These are phyloP conservation scores for Eupithecia subumbrata DNA, from an alignment of 2,888 invertebrate species.

Conservation along the genomic window DNA sequence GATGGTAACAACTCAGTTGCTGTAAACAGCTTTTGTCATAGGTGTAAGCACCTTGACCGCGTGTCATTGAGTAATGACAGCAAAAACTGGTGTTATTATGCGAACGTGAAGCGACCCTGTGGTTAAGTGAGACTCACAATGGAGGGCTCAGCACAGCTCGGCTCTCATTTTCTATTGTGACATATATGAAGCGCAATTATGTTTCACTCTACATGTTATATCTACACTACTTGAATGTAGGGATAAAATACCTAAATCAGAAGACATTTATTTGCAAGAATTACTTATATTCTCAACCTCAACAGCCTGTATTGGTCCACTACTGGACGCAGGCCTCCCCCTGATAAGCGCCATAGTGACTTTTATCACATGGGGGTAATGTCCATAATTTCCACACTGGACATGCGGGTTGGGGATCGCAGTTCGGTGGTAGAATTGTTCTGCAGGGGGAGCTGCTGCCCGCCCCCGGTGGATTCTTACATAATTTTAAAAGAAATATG, in stretches of 20 bases:
- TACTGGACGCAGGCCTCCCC: too few species aligned
- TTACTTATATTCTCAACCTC: too few species aligned
- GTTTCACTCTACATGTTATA: background rate
- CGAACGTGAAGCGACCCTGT: constrained; percentile 35
- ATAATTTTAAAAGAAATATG: too few species aligned
- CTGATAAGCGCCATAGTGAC: too few species aligned
- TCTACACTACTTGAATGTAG: background rate
- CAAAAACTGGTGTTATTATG: constrained; percentile 41
- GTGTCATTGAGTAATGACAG: constrained; percentile 42
- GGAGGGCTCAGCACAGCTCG: constrained; percentile 20
- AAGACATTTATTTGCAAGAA: background rate
- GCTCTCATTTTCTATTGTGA: constrained; percentile 35
- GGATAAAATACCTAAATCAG: background rate
- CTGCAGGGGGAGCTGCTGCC: too few species aligned
- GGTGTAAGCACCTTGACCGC: constrained; percentile 39
- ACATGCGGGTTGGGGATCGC: too few species aligned
- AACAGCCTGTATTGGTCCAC: too few species aligned
- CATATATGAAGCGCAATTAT: constrained; percentile 18
- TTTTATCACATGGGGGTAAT: too few species aligned
- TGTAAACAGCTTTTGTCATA: constrained; percentile 20
- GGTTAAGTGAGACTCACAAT: constrained; percentile 30
- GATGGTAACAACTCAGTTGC: background rate
- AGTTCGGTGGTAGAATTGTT: too few species aligned
- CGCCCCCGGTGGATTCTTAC: too few species aligned
- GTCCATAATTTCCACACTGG: too few species aligned